phyloP scores from a whole-genome alignment of 2,888 invertebrate genomes.

The Tenodera sinensis region DNA sequence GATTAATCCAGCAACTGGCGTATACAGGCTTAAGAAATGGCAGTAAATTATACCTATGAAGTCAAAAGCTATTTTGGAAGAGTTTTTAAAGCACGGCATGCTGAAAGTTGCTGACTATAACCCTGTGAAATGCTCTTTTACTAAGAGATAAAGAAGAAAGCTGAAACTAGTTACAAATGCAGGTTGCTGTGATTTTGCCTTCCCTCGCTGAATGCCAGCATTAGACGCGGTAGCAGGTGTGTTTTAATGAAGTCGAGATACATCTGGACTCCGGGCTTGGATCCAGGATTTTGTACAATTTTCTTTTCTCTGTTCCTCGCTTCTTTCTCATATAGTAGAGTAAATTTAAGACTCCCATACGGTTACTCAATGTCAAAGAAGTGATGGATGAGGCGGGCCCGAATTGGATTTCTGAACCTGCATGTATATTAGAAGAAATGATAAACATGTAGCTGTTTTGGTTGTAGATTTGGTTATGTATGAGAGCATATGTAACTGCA shows the following conservation, averaged over 20 bases:
- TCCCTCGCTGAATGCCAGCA: neutral
- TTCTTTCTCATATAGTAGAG: neutral
- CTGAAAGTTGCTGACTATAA: too few species aligned
- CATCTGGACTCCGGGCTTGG: neutral
- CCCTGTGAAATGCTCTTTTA: neutral
- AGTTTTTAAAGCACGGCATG: too few species aligned
- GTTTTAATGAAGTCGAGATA: neutral
- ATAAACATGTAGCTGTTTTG: too few species aligned
- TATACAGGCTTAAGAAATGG: too few species aligned
- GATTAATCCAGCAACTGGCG: too few species aligned
- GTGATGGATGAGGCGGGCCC: neutral
- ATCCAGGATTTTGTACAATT: neutral
- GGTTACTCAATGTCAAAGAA: neutral
- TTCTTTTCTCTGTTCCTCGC: neutral
- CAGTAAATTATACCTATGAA: too few species aligned
- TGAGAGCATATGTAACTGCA: too few species aligned
- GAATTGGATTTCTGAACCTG: neutral
- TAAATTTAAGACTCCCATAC: neutral
- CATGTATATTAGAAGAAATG: neutral
- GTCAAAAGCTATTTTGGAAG: too few species aligned
- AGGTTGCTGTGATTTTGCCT: neutral
- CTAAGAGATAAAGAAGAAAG: neutral
- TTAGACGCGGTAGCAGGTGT: neutral
- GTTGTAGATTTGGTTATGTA: too few species aligned
- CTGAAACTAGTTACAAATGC: neutral